A percentile compares a stretch with the other conserved stretches of the same genome.
These are phyloP conservation scores for Drymodes brunneopygia DNA, from an alignment of 2,113 vertebrate species.

Conservation along the genomic window DNA sequence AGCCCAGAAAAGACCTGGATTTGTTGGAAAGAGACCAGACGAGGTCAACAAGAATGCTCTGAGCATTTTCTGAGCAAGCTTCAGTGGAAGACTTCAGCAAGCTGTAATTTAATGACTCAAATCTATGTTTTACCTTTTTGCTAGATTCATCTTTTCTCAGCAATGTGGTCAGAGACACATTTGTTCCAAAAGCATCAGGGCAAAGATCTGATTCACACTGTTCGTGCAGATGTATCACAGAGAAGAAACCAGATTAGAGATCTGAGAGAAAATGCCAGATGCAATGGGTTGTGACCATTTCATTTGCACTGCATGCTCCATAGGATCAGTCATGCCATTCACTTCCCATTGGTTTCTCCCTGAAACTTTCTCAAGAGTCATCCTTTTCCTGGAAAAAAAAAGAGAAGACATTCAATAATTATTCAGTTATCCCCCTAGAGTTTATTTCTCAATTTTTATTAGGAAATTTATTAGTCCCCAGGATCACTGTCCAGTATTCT, in stretches of 20 bases:
- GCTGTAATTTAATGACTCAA: neutral
- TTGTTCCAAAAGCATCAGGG: neutral
- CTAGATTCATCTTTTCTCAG: neutral
- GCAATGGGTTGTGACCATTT: neutral
- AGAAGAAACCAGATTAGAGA: neutral
- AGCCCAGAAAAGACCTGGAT: neutral
- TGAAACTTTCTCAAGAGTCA: neutral
- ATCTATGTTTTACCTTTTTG: neutral
- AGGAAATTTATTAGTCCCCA: neutral
- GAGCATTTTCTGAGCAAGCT: neutral
- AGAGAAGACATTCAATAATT: neutral
- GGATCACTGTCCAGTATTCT: neutral
- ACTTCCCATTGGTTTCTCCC: neutral
- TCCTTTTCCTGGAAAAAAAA: neutral
- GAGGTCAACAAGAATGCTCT: neutral
- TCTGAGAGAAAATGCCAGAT: neutral
- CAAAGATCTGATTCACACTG: neutral
- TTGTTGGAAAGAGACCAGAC: neutral
- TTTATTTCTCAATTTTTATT: neutral
- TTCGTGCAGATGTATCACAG: neutral
- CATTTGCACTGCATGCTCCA: neutral
- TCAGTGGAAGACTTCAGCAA: neutral
- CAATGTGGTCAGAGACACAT: neutral
- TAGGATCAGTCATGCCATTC: neutral
- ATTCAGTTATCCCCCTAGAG: neutral